Conservation (phyloP, 2,797 vertebrate genomes). For the Chelmon rostratus region DNA sequence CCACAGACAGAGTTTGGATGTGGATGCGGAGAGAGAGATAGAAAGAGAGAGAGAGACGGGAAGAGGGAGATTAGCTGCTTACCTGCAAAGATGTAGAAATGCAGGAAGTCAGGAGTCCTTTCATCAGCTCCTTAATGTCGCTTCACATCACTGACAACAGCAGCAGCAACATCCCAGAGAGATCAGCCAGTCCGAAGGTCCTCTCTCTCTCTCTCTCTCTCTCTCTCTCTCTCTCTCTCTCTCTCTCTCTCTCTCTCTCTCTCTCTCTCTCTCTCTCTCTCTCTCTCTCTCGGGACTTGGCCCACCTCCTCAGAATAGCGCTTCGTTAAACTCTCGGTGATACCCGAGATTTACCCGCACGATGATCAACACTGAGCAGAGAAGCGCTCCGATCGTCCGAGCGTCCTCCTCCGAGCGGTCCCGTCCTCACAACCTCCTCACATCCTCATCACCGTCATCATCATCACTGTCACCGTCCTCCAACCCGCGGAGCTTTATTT, state of each 20-base stretch:
- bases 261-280: slow-evolving; percentile 6
- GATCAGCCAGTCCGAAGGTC: slow-evolving; percentile 30
- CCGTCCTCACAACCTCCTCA: slow-evolving; percentile 18
- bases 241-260: neutral
- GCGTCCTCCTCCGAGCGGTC: slow-evolving; percentile 21
- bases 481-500: slow-evolving; percentile 23
- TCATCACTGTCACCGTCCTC: slow-evolving; percentile 29
- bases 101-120: slow-evolving; percentile 28
- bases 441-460: slow-evolving; percentile 3
- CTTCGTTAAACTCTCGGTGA: slow-evolving; percentile 65
- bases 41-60: neutral
- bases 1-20: neutral
- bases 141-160: slow-evolving; percentile 52
- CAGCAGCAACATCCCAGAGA: slow-evolving; percentile 51
- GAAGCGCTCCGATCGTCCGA: slow-evolving; percentile 24
- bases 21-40: neutral
- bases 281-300: slow-evolving; percentile 70
- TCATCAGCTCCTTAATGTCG: slow-evolving; percentile 45
- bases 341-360: slow-evolving; percentile 51
- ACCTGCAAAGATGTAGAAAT: slow-evolving; percentile 59
- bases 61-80: slow-evolving; percentile 21
- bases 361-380: slow-evolving; percentile 34
- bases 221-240: slow-evolving; percentile 17
- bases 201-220: neutral
- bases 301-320: slow-evolving; percentile 82